Conservation (phyloP, 2,797 vertebrate genomes). For the Austrolebias charrua region DNA sequence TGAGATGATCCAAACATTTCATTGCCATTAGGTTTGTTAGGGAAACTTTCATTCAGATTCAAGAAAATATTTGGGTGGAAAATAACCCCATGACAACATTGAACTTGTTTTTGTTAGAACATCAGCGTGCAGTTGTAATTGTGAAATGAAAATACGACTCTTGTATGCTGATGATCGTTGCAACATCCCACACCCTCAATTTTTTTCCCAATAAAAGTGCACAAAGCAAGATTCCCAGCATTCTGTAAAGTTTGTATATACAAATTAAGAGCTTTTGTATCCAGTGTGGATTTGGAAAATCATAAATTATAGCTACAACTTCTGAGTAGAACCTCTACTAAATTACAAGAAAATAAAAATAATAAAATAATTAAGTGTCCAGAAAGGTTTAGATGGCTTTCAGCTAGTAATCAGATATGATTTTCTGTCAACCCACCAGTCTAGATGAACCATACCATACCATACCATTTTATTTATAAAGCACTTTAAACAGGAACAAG, state of each 20-base stretch:
- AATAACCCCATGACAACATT: no score
- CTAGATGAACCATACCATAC: no score
- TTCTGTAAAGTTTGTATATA: constrained; percentile 14
- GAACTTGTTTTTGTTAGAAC: background rate
- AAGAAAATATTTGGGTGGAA: no score
- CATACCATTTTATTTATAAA: no score
- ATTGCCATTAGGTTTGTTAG: no score
- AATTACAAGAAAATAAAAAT: no score
- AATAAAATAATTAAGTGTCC: background rate
- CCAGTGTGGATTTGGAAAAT: constrained; percentile 22
- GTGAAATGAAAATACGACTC: background rate
- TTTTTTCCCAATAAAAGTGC: no score
- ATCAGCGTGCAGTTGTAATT: background rate
- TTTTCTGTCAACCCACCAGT: background rate
- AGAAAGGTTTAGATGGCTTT: background rate
- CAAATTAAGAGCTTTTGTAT: background rate
- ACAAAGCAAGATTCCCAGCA: constrained; percentile 10
- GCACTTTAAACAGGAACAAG: no score
- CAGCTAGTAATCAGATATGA: background rate
- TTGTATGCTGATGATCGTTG: background rate
- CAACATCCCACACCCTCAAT: no score
- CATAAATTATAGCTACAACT: background rate
- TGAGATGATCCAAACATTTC: no score
- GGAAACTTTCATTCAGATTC: no score
- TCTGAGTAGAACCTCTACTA: background rate